These are phyloP conservation scores for Labeo calbasu DNA, from an alignment of 2,797 vertebrate genomes.

Conservation along the genomic window DNA sequence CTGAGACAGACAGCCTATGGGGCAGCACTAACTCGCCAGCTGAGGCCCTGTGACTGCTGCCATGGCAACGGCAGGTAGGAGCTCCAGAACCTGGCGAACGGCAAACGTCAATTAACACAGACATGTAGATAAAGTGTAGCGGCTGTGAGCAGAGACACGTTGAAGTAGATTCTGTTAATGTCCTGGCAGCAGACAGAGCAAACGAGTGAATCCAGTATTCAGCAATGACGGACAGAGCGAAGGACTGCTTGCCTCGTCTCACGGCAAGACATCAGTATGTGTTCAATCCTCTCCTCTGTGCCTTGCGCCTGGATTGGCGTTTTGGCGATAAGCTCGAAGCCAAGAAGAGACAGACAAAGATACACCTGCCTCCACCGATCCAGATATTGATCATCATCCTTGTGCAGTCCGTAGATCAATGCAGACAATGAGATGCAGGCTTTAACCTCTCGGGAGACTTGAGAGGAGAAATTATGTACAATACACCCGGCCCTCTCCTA, in stretches of 20 bases:
- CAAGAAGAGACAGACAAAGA: slow-evolving; percentile 40
- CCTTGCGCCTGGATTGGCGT: slow-evolving; percentile 36
- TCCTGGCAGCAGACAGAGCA: slow-evolving; percentile 15
- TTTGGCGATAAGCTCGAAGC: slow-evolving; percentile 61
- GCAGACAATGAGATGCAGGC: slow-evolving; percentile 73
- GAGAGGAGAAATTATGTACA: slow-evolving; percentile 34
- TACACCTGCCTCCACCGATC: slow-evolving; percentile 61
- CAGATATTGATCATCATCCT: slow-evolving; percentile 71
- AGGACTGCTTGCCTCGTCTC: slow-evolving; percentile 52
- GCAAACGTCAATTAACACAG: slow-evolving; percentile 85
- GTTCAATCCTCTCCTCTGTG: slow-evolving; percentile 40
- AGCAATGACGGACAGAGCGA: slow-evolving; percentile 40
- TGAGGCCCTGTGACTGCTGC: slow-evolving; percentile 78
- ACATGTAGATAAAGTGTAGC: slow-evolving; percentile 70
- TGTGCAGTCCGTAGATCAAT: slow-evolving; percentile 69
- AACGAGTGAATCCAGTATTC: neutral
- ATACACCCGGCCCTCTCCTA: neutral
- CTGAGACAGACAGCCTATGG: slow-evolving; percentile 74
- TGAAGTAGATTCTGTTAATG: slow-evolving; percentile 25
- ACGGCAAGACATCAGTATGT: neutral
- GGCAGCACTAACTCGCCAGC: slow-evolving; percentile 76
- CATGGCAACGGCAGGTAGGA: slow-evolving; percentile 83
- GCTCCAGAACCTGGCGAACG: slow-evolving; percentile 82
- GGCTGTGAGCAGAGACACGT: slow-evolving; percentile 29
- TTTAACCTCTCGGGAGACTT: slow-evolving; percentile 54